A percentile compares a stretch with the other conserved stretches of the same genome.
phyloP scores from a whole-genome alignment of 1,140 invertebrate genomes.

The Conus ventricosus region DNA sequence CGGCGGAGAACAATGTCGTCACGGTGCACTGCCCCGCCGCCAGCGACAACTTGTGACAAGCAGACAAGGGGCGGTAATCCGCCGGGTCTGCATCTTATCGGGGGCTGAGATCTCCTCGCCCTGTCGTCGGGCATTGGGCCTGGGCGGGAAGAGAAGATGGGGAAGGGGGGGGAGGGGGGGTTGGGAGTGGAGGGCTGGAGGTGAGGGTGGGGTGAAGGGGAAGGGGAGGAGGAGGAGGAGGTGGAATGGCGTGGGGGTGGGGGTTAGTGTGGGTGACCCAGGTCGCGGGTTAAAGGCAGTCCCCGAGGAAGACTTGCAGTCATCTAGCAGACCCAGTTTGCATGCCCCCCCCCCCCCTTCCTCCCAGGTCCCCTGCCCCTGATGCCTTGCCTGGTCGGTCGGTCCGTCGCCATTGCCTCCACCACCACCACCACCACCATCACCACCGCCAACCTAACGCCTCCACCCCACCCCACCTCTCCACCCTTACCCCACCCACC shows the following conservation, averaged over 20 bases:
- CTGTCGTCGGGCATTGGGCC: neutral
- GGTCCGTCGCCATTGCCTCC: too few species aligned
- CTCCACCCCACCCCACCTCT: neutral
- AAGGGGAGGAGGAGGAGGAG: neutral
- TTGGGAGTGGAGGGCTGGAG: neutral
- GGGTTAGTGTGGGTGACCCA: neutral
- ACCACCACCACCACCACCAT: neutral
- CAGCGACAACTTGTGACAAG: slow-evolving; percentile 38
- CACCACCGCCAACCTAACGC: neutral
- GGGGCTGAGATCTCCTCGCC: neutral
- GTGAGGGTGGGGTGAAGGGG: neutral
- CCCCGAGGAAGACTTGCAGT: too few species aligned
- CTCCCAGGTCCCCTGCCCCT: neutral
- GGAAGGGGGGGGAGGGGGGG: neutral
- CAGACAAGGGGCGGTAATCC: slow-evolving; percentile 37
- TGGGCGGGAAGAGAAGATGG: neutral
- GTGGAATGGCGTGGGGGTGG: neutral
- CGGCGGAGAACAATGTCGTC: slow-evolving; percentile 28
- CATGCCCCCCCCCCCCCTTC: neutral
- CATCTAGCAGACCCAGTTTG: too few species aligned
- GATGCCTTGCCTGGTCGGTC: too few species aligned
- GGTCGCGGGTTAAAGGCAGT: too few species aligned
- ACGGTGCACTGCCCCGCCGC: slow-evolving; percentile 30
- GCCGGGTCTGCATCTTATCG: slow-evolving; percentile 35
- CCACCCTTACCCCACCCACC: neutral